phyloP scores from a whole-genome alignment of 2,113 vertebrate genomes.

The Dicerorhinus sumatrensis region DNA sequence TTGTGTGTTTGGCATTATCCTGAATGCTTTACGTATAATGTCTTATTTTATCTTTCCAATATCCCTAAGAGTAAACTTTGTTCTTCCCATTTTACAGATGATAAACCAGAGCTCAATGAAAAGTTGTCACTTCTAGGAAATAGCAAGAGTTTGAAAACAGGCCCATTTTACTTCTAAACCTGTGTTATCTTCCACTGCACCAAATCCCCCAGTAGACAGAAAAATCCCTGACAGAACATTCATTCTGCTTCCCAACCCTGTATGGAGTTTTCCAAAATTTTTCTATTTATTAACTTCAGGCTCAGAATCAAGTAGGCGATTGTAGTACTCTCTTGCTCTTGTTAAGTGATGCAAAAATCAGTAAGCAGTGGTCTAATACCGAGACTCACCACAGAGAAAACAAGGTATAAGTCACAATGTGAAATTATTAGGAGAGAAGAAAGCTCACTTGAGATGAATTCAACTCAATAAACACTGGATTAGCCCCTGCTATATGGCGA shows the following conservation, averaged over 20 bases:
- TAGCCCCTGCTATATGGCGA: background rate
- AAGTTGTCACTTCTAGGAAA: background rate
- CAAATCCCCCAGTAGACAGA: background rate
- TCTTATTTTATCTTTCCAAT: constrained; percentile 44
- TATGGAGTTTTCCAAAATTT: background rate
- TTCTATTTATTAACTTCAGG: background rate
- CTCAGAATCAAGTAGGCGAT: background rate
- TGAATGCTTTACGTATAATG: background rate
- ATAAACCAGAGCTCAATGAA: background rate
- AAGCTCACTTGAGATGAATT: background rate
- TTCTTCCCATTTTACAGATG: constrained; percentile 44
- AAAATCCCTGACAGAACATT: background rate
- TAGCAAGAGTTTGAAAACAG: background rate
- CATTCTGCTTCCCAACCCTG: background rate
- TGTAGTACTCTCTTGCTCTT: background rate
- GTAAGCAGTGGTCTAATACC: background rate
- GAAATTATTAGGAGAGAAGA: background rate
- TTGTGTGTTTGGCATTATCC: constrained; percentile 7
- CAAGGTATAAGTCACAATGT: background rate
- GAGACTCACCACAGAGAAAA: background rate
- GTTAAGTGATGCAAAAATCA: background rate
- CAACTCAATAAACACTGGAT: background rate
- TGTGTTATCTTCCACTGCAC: background rate
- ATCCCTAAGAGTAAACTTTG: background rate
- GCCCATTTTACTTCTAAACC: background rate